Evolutionary conservation across 2,797 vertebrate genomes (phyloP).

Genomic region (Decapterus maruadsi): DNA sequence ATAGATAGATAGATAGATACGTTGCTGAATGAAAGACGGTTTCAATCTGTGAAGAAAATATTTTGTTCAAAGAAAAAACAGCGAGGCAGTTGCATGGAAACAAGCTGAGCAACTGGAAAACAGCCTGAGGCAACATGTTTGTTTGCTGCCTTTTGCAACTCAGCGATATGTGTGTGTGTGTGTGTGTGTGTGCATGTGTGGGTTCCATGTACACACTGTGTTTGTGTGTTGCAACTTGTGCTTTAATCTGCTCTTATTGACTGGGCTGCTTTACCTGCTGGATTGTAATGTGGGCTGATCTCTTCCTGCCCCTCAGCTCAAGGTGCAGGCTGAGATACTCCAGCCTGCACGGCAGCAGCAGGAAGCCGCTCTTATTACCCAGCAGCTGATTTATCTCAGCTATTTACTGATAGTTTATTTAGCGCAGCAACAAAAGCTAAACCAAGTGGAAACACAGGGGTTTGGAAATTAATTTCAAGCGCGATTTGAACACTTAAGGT

Average conservation of each 20-base stretch:
- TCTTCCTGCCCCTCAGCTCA: slow-evolving; percentile 72
- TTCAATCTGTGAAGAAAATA: slow-evolving; percentile 20
- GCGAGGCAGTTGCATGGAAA: slow-evolving; percentile 7
- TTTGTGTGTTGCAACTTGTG: slow-evolving; percentile 40
- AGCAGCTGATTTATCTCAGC: slow-evolving; percentile 33
- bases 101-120: slow-evolving; percentile 52
- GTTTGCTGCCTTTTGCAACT: slow-evolving; percentile 50
- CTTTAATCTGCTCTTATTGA: slow-evolving; percentile 67
- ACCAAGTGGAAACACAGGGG: not conserved
- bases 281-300: slow-evolving; percentile 71
- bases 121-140: slow-evolving; percentile 51
- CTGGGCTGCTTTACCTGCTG: slow-evolving; percentile 54
- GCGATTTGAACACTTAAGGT: slow-evolving; percentile 17
- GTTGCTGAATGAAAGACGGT: slow-evolving; percentile 20
- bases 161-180: slow-evolving; percentile 20
- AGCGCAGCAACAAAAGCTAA: slow-evolving; percentile 24
- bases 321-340: slow-evolving; percentile 77
- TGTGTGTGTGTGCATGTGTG: slow-evolving; percentile 24
- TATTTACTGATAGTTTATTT: slow-evolving; percentile 47
- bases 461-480: slow-evolving; percentile 26
- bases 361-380: slow-evolving; percentile 36
- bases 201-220: slow-evolving; percentile 20
- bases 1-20: too few relatives aligned
- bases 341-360: slow-evolving; percentile 48
- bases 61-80: slow-evolving; percentile 27